Evolutionary conservation across 2,888 invertebrate genomes (phyloP), one percentile per base, ranked within the genome.

Genomic region (Pogonocherus hispidulus): DNA sequence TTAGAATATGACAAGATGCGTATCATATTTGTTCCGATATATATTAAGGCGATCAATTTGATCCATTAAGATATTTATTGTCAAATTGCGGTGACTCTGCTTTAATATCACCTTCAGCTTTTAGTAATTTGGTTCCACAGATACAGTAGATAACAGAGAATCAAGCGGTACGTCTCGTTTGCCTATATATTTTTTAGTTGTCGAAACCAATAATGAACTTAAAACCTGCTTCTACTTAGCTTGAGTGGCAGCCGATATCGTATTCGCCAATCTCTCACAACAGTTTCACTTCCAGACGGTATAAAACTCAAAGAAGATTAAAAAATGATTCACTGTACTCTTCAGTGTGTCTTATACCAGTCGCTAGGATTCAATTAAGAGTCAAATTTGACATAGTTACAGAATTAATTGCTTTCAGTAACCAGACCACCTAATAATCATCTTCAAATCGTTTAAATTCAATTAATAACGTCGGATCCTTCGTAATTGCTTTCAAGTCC

Each of bases 381-480:
- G 18, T 9, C 2, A 18, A 32, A 52, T 52, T 57, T 46, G 18
- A 47, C 47, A 27, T 52, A 52, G 23, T 52, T 23, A 32, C 54
- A 54, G n/a, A 62, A 46, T 59, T 59, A 59, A 62, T 62, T 62
- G 51, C 51, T 20, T 51, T 37, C 62, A 27, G n/a, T 35, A n/a
- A 49, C 49, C n/a, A 41, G 19, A n/a, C 55, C 37, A 55, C 55
- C 37, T 51, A 51, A 18, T 62, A 22, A 37, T 14, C 46, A 32
- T 59, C 27, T 16, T 20, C 47, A 16, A 22, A 47, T 27, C 18
- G 51, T 60, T 51, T 62, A 62, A 62, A 49, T 62, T 62, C 47
- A 49, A 62, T 62, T 62, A 62, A 51, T 41, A 51, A 62, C 41
- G 51, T 51, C 51, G 20, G 35, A 51, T 35, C 51, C 18, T 2